Conservation (phyloP, 2,888 invertebrate genomes). For the Lysandra bellargus region DNA sequence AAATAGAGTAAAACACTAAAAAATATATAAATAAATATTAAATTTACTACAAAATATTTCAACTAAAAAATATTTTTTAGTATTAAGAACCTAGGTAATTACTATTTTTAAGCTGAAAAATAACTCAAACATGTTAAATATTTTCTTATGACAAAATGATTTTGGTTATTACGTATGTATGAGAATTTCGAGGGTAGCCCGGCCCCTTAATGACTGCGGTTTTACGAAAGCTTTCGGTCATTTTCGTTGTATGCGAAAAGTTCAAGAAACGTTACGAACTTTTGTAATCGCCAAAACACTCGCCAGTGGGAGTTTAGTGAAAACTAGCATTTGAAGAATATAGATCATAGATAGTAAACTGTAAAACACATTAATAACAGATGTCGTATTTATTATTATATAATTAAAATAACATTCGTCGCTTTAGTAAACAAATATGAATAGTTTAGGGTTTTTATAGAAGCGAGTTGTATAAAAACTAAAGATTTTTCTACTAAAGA, state of each 20-base stretch:
- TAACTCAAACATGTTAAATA: too few relatives aligned
- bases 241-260: background rate
- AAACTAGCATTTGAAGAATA: too few relatives aligned
- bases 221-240: constrained; percentile 25
- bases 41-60: too few relatives aligned
- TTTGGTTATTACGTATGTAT: too few relatives aligned
- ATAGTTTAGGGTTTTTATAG: background rate
- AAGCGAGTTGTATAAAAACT: background rate
- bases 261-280: background rate
- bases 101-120: too few relatives aligned
- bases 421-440: background rate
- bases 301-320: background rate
- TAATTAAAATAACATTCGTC: background rate
- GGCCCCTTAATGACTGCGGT: constrained; percentile 25
- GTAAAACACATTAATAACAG: background rate
- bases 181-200: too few relatives aligned
- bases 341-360: too few relatives aligned
- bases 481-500: background rate
- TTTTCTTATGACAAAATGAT: too few relatives aligned
- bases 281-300: background rate
- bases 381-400: background rate
- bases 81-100: too few relatives aligned
- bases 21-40: too few relatives aligned
- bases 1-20: too few relatives aligned
- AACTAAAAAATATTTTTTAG: too few relatives aligned